These are phyloP conservation scores for Drosophila cyrtoloma DNA, from an alignment of 2,888 invertebrate species.

Conservation along the genomic window DNA sequence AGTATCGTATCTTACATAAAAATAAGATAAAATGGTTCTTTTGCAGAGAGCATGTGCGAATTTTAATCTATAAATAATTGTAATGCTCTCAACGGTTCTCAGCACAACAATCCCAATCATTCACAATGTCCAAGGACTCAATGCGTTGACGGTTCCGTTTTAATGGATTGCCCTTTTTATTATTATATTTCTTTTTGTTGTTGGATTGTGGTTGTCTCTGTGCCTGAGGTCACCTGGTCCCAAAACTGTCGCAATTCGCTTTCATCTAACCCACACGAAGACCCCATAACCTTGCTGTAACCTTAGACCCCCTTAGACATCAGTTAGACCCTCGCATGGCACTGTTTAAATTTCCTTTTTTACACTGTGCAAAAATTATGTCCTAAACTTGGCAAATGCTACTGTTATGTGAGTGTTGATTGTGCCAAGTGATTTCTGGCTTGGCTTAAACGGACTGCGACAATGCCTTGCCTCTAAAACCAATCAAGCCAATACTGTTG, in stretches of 20 bases:
- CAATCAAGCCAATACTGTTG: slow-evolving; percentile 72
- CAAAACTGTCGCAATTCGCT: slow-evolving; percentile 57
- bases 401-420: slow-evolving; percentile 40
- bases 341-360: slow-evolving; percentile 30
- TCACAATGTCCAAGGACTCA: slow-evolving; percentile 18
- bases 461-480: slow-evolving; percentile 53
- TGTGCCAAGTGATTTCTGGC: slow-evolving; percentile 73
- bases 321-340: background rate
- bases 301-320: slow-evolving; percentile 7
- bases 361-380: slow-evolving; percentile 10
- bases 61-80: slow-evolving; percentile 53
- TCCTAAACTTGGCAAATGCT: background rate
- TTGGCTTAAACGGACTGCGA: slow-evolving; percentile 50
- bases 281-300: slow-evolving; percentile 15
- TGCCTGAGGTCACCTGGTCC: slow-evolving; percentile 65
- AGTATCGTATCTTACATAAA: background rate
- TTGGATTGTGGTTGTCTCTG: slow-evolving; percentile 39
- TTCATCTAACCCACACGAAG: slow-evolving; percentile 41
- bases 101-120: slow-evolving; percentile 42
- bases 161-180: slow-evolving; percentile 68
- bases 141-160: slow-evolving; percentile 42
- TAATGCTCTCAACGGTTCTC: slow-evolving; percentile 30
- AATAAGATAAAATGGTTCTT: slow-evolving; percentile 6
- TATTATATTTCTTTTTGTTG: background rate
- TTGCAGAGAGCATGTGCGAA: background rate